A percentile compares a stretch with the other conserved stretches of the same genome.
Evolutionary conservation across 2,888 invertebrate species (phyloP).

Genomic region (Hydroisotoma schaefferi): DNA sequence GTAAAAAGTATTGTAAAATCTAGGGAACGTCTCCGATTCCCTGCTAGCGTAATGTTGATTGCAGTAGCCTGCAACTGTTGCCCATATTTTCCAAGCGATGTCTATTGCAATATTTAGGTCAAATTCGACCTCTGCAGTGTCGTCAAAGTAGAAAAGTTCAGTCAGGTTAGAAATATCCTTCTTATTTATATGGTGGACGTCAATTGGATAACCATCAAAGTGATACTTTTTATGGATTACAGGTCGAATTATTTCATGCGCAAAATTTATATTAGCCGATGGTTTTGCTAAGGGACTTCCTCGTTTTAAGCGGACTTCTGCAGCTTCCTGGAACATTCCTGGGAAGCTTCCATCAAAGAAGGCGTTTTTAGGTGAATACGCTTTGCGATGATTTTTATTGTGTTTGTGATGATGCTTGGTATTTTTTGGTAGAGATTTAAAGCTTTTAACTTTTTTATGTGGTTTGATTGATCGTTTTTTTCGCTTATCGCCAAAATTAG

Average conservation of each 20-base stretch:
- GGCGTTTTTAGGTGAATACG: too few species aligned
- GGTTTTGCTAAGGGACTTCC: too few species aligned
- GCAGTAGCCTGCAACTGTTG: conserved; percentile 32
- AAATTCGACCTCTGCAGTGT: conserved; percentile 25
- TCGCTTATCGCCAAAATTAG: neutral
- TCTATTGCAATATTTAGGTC: conserved; percentile 32
- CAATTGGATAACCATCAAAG: conserved; percentile 1
- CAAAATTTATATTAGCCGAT: too few species aligned
- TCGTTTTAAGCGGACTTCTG: too few species aligned
- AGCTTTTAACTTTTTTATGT: too few species aligned
- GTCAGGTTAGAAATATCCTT: neutral
- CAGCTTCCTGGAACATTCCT: too few species aligned
- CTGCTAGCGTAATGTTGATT: conserved; percentile 20
- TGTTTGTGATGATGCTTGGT: neutral
- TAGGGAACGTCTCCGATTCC: conserved; percentile 31
- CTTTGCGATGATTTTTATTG: neutral
- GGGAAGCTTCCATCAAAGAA: too few species aligned
- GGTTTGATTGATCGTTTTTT: neutral
- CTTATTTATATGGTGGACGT: neutral
- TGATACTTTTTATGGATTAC: neutral
- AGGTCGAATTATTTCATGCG: too few species aligned
- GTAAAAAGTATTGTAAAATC: conserved; percentile 21
- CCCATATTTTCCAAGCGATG: conserved; percentile 33
- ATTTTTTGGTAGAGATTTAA: too few species aligned
- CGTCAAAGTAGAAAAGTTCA: conserved; percentile 27